Evolutionary conservation across 2,888 invertebrate species (phyloP).

Genomic region (Spatulosminthurus flaviceps): DNA sequence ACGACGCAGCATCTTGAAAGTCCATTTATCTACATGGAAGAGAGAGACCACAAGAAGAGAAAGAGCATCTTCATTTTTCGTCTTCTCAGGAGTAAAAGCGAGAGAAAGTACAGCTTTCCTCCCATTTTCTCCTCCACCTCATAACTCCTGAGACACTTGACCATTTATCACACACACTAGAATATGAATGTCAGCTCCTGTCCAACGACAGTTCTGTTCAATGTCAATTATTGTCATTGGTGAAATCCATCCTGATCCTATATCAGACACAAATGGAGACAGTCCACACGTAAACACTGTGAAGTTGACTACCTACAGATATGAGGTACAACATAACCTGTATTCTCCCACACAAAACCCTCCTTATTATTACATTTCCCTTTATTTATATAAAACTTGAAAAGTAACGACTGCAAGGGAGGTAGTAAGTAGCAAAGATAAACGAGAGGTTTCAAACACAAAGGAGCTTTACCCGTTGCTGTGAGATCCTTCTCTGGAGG

Average conservation of each 20-base stretch:
- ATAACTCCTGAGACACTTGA: conserved; percentile 1
- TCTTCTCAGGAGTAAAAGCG: not conserved
- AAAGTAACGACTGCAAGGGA: no score
- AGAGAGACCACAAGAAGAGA: not conserved
- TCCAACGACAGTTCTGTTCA: not conserved
- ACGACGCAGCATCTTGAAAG: no score
- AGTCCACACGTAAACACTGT: not conserved
- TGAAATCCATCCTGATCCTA: not conserved
- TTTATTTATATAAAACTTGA: no score
- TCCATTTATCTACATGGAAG: no score
- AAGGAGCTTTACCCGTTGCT: not conserved
- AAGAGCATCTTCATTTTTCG: not conserved
- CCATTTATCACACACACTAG: not conserved
- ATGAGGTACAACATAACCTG: no score
- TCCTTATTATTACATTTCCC: no score
- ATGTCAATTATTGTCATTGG: conserved; percentile 6
- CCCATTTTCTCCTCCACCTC: no score
- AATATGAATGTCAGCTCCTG: no score
- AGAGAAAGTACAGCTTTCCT: not conserved
- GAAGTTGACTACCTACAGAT: no score
- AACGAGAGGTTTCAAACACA: not conserved
- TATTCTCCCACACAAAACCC: no score
- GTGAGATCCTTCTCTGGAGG: conserved; percentile 17
- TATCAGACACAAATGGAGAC: not conserved
- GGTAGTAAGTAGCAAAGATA: no score